Evolutionary conservation across 2,888 invertebrate genomes (phyloP).

Genomic region (Ecliptopera silaceata): DNA sequence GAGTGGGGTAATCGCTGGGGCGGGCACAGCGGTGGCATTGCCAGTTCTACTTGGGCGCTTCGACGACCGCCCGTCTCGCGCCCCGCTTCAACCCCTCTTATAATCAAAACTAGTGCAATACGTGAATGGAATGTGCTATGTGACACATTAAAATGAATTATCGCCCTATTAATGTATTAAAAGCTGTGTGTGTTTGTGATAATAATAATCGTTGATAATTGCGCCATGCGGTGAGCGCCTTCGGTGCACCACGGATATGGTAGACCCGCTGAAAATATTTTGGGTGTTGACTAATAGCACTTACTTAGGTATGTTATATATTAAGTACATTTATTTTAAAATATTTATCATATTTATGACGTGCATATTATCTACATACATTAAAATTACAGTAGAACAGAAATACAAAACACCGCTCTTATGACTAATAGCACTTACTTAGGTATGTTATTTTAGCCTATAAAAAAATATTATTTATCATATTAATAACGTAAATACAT

Average conservation of each 20-base stretch:
- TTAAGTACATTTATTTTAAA: too few species aligned
- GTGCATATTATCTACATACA: too few species aligned
- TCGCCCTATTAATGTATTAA: constrained; percentile 41
- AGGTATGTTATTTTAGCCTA: constrained; percentile 79
- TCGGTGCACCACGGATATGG: constrained; percentile 84
- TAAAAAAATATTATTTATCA: too few species aligned
- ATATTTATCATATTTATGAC: too few species aligned
- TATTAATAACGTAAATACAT: too few species aligned
- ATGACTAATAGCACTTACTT: constrained; percentile 92
- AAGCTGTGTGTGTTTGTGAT: constrained; percentile 49
- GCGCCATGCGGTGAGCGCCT: constrained; percentile 76
- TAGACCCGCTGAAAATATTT: constrained; percentile 92
- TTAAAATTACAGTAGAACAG: too few species aligned
- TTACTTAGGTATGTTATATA: constrained; percentile 84
- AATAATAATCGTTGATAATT: constrained; percentile 54
- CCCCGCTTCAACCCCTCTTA: constrained; percentile 38
- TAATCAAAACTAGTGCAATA: constrained; percentile 41
- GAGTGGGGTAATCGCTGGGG: constrained; percentile 70
- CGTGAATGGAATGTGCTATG: constrained; percentile 49
- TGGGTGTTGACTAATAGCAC: constrained; percentile 94
- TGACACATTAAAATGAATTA: constrained; percentile 53
- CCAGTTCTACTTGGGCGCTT: constrained; percentile 70
- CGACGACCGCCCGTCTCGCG: constrained; percentile 63
- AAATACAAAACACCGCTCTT: too few species aligned
- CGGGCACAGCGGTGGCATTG: constrained; percentile 62